Base-by-base conservation (phyloP, 2,888 invertebrate species). In the Tipula helvola region DNA sequence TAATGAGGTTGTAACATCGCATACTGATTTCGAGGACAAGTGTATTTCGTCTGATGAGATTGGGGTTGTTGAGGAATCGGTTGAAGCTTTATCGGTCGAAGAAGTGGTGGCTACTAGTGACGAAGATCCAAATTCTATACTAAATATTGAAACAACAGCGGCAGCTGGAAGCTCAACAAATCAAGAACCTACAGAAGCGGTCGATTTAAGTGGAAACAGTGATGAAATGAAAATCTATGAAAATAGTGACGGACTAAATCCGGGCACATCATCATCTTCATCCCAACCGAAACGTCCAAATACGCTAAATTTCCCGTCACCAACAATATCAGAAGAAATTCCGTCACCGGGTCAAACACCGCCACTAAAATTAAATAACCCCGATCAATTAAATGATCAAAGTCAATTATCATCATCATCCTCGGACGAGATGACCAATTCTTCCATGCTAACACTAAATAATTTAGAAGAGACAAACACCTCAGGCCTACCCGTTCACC, bases 261-360 rank as follows among this genome's bases (percentile, higher is more conserved):
- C 28, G 12, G 42, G 42, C 42, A 86, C 39, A 42, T 42, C 42
- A 8, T 41, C 36, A 1, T 36, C 36, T 1, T 84, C 84, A 7
- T 39, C 84, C 7, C 41, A 36, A 4, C 88, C 4, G 87, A 88
- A 90, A 87, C 89, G 91, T 16, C 91, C 91, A 1, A 91, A 91
- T 1, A 90, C 91, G 0, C 87, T 91, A 16, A 90, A 91, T 86
- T 88, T 91, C 13, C 90, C 90, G 10, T 88, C 88, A 16, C 87
- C 84, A 8, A 85, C 36, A 13, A 13, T 57, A 86, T n/a, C 0
- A 87, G 89, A 84, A 89, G 88, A 28, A 86, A 89, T 90, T 87
- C 88, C 88, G 83, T 89, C 89, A 84, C 91, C 91, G 0, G 91
- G 90, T 0, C 90, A 90, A 88, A 91, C 91, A 0, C 91, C 91